phyloP scores from a whole-genome alignment of 2,888 invertebrate genomes.

The Taenaris catops region DNA sequence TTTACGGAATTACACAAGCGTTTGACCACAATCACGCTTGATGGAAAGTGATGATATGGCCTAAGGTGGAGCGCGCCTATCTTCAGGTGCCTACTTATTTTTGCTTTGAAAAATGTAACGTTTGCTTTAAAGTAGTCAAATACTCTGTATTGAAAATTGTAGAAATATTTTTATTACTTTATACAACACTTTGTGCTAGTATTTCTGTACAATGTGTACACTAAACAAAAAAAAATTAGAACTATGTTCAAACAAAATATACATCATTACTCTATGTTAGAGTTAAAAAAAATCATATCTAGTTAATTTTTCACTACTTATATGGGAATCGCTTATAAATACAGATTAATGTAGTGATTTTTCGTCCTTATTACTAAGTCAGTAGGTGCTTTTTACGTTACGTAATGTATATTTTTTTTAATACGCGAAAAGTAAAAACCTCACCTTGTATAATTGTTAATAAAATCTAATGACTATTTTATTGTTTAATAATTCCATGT shows the following conservation, averaged over 20 bases:
- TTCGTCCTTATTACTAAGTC: slow-evolving; percentile 1
- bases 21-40: too few species aligned
- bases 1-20: too few species aligned
- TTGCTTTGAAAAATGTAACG: too few species aligned
- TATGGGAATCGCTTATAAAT: slow-evolving; percentile 2
- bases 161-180: slow-evolving; percentile 20
- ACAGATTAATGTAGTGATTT: background rate
- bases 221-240: slow-evolving; percentile 32
- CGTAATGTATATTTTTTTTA: too few species aligned
- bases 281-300: slow-evolving; percentile 2
- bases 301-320: slow-evolving; percentile 5
- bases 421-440: background rate
- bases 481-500: background rate
- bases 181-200: slow-evolving; percentile 27
- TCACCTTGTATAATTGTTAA: background rate
- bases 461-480: slow-evolving; percentile 7
- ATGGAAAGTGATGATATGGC: too few species aligned
- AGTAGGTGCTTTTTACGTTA: background rate
- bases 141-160: slow-evolving; percentile 23
- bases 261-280: slow-evolving; percentile 28
- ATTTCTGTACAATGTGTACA: slow-evolving; percentile 24
- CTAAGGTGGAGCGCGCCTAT: too few species aligned
- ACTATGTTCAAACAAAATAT: slow-evolving; percentile 69
- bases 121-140: slow-evolving; percentile 1
- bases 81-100: too few species aligned